Conservation (phyloP, 2,797 vertebrate genomes). For the Gymnothorax javanicus region DNA sequence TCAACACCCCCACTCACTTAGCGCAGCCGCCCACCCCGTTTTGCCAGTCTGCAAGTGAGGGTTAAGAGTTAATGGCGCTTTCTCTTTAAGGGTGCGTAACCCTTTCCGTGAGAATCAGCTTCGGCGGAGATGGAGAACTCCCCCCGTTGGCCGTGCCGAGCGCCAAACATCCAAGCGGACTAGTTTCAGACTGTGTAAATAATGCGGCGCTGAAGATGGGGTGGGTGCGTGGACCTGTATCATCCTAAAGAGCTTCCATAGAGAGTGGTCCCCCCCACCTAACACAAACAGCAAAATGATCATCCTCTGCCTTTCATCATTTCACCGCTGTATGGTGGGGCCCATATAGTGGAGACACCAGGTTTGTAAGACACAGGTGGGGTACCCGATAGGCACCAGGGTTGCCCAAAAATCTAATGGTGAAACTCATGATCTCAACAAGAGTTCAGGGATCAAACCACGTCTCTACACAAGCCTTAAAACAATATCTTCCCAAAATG, state of each 20-base stretch:
- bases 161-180: slow-evolving; percentile 4
- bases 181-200: neutral
- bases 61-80: slow-evolving; percentile 36
- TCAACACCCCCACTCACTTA: slow-evolving; percentile 9
- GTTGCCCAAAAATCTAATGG: too few species aligned
- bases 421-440: too few species aligned
- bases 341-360: neutral
- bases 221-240: neutral
- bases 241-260: neutral
- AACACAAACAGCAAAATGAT: neutral
- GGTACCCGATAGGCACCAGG: too few species aligned
- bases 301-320: neutral
- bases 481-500: too few species aligned
- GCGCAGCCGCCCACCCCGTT: slow-evolving; percentile 26
- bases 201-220: neutral
- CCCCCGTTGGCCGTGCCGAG: neutral
- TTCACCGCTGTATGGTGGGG: neutral
- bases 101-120: slow-evolving; percentile 19
- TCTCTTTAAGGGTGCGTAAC: slow-evolving; percentile 38
- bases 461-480: too few species aligned
- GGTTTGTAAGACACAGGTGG: too few species aligned
- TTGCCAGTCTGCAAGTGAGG: slow-evolving; percentile 24
- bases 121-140: neutral
- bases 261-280: neutral
- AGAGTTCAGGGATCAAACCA: too few species aligned